A percentile compares a stretch with the other conserved stretches of the same genome.
Conservation (phyloP, 2,888 invertebrate species). For the Lucinisca nassula region DNA sequence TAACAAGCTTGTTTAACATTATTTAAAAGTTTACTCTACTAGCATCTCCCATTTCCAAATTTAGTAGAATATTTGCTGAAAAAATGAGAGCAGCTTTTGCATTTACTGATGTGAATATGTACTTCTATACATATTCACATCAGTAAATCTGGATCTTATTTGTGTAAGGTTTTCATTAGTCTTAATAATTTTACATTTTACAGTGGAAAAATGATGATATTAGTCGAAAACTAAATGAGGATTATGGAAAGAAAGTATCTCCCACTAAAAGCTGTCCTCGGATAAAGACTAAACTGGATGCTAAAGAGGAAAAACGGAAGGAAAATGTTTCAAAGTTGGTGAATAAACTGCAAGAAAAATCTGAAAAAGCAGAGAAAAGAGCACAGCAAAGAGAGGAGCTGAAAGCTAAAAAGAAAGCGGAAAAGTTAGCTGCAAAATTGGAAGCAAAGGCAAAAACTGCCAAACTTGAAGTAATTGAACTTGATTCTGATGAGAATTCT, state of each 20-base stretch:
- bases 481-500: slow-evolving; percentile 48
- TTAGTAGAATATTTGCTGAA: too few relatives aligned
- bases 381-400: neutral
- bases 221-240: slow-evolving; percentile 63
- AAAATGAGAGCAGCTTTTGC: too few relatives aligned
- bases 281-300: slow-evolving; percentile 73
- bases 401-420: slow-evolving; percentile 42
- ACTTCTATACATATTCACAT: too few relatives aligned
- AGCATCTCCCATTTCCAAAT: too few relatives aligned
- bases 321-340: slow-evolving; percentile 66
- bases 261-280: slow-evolving; percentile 58
- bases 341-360: slow-evolving; percentile 57
- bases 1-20: too few relatives aligned
- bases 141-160: too few relatives aligned
- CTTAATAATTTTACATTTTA: too few relatives aligned
- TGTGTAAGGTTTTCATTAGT: too few relatives aligned
- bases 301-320: slow-evolving; percentile 68
- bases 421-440: slow-evolving; percentile 31
- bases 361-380: slow-evolving; percentile 47
- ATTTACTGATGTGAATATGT: too few relatives aligned
- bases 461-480: slow-evolving; percentile 53
- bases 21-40: too few relatives aligned
- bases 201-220: slow-evolving; percentile 68
- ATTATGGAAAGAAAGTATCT: slow-evolving; percentile 49
- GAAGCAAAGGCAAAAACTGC: neutral